Conservation (phyloP, 2,113 vertebrate genomes). For the Cyphomyrus plagiostoma region DNA sequence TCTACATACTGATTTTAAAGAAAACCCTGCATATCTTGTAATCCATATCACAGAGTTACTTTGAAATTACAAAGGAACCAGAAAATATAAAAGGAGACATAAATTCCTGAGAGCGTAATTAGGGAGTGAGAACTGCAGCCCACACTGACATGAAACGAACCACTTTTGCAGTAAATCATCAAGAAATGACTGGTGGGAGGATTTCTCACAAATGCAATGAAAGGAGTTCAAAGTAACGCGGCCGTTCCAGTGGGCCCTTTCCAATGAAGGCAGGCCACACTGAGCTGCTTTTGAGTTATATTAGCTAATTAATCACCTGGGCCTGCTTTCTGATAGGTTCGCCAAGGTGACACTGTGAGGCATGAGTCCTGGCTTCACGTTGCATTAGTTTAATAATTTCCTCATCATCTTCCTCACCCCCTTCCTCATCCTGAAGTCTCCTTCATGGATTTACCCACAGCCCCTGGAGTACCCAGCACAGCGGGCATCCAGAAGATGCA, state of each 20-base stretch:
- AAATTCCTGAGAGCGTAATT: not conserved
- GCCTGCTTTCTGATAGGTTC: not conserved
- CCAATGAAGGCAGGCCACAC: not conserved
- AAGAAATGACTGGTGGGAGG: not conserved
- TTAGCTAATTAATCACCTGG: not conserved
- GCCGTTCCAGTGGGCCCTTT: not conserved
- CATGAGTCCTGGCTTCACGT: not conserved
- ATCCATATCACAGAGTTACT: not conserved
- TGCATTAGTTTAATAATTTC: not conserved
- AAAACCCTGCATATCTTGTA: not conserved
- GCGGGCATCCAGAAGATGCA: not conserved
- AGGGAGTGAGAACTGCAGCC: not conserved
- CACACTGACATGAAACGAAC: not conserved
- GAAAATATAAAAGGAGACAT: not conserved
- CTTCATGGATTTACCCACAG: not conserved
- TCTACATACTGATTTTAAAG: not conserved
- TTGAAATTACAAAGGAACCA: not conserved
- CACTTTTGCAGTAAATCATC: not conserved
- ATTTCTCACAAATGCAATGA: not conserved
- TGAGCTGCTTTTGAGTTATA: not conserved
- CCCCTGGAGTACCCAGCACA: not conserved
- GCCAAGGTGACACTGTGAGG: not conserved
- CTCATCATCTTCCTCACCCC: not conserved
- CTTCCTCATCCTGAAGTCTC: not conserved
- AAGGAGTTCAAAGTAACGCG: not conserved